phyloP scores from a whole-genome alignment of 1,140 invertebrate genomes.

The Lycorma delicatula region DNA sequence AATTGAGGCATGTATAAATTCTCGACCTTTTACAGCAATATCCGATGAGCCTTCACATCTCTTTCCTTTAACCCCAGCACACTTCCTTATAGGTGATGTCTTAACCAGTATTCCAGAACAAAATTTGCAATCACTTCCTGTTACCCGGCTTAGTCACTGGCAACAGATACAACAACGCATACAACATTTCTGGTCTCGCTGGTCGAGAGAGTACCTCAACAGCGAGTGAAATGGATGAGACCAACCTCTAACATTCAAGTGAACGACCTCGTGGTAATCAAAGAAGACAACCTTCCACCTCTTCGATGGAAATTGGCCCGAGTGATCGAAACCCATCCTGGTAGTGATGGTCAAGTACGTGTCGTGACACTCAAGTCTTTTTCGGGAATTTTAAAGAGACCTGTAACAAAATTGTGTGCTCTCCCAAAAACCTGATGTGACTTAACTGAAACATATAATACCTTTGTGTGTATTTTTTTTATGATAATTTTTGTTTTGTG shows the following conservation, averaged over 20 bases:
- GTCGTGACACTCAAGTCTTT: slow-evolving; percentile 5
- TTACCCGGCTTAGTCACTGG: slow-evolving; percentile 1
- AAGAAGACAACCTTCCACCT: slow-evolving; percentile 9
- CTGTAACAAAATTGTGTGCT: background rate
- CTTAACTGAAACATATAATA: no score
- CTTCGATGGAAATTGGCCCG: slow-evolving; percentile 2
- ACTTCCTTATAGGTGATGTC: slow-evolving; percentile 31
- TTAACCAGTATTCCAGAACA: background rate
- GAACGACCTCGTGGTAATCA: slow-evolving; percentile 8
- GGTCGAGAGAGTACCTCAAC: slow-evolving; percentile 29
- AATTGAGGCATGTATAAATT: slow-evolving; percentile 30
- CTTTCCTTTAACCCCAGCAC: slow-evolving; percentile 30
- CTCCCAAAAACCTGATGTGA: background rate
- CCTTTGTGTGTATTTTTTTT: no score
- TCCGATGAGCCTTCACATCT: slow-evolving; percentile 28
- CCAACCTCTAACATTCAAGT: background rate
- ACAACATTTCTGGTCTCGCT: slow-evolving; percentile 34
- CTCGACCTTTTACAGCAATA: slow-evolving; percentile 24
- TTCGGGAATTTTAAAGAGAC: background rate
- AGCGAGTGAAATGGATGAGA: slow-evolving; percentile 18
- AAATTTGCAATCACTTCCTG: background rate
- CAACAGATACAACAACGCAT: slow-evolving; percentile 25
- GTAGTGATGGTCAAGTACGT: slow-evolving; percentile 3
- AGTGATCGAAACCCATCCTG: background rate
- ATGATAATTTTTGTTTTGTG: no score